Evolutionary conservation across 2,113 vertebrate genomes (phyloP).

Genomic region (Triplophysa siluroides): DNA sequence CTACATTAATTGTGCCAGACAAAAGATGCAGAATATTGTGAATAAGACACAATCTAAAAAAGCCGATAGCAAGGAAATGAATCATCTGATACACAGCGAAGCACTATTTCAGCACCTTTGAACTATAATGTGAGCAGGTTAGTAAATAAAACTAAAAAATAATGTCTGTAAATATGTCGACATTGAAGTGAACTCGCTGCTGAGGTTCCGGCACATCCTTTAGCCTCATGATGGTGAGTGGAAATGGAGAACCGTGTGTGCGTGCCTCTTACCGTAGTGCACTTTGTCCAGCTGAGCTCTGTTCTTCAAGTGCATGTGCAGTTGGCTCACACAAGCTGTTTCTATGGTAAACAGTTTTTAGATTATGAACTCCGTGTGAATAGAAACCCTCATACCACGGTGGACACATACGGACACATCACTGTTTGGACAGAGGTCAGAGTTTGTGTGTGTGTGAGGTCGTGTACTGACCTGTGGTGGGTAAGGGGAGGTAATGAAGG

Average conservation of each 20-base stretch:
- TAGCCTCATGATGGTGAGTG: neutral
- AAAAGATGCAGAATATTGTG: no score
- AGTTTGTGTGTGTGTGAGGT: slow-evolving; percentile 20
- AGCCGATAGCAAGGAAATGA: no score
- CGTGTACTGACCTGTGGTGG: slow-evolving; percentile 57
- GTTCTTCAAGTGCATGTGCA: slow-evolving; percentile 76
- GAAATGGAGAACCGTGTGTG: slow-evolving; percentile 20
- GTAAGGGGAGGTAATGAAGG: slow-evolving; percentile 63
- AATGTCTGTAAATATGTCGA: no score
- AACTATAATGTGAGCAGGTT: no score
- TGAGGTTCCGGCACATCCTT: neutral
- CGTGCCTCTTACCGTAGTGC: slow-evolving; percentile 76
- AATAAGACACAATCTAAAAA: no score
- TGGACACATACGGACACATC: slow-evolving; percentile 2
- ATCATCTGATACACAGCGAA: no score
- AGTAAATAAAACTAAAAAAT: no score
- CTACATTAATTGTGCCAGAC: no score
- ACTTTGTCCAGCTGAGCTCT: slow-evolving; percentile 70
- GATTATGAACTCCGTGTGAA: neutral
- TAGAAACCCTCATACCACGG: neutral
- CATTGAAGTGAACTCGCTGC: no score
- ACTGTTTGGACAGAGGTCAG: slow-evolving; percentile 23
- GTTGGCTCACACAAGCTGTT: slow-evolving; percentile 66
- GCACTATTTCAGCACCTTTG: no score
- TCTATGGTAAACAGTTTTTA: slow-evolving; percentile 64